Conservation (phyloP, 1,140 invertebrate genomes). For the Euwallacea fornicatus region DNA sequence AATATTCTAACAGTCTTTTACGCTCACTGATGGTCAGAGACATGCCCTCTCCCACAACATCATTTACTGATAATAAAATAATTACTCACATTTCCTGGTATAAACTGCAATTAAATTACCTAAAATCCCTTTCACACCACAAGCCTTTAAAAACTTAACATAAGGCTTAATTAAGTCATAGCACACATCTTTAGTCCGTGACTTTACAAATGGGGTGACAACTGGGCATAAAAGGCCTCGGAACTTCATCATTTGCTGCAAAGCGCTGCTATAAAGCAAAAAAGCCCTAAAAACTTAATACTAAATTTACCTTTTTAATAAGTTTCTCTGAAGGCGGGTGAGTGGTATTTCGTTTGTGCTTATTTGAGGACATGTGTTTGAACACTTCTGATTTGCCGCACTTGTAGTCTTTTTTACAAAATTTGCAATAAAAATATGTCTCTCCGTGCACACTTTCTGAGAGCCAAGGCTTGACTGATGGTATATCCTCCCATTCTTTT, state of each 20-base stretch:
- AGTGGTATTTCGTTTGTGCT: conserved; percentile 44
- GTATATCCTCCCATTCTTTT: conserved; percentile 49
- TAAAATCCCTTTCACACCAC: conserved; percentile 66
- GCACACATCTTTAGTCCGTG: conserved; percentile 55
- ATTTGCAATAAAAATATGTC: conserved; percentile 49
- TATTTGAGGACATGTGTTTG: conserved; percentile 49
- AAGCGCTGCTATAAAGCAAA: neutral
- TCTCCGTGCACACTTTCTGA: conserved; percentile 47
- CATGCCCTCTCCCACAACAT: conserved; percentile 76
- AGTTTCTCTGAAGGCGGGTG: conserved; percentile 36
- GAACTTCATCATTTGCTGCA: conserved; percentile 49
- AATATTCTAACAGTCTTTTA: conserved; percentile 67
- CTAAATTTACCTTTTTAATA: conserved; percentile 36
- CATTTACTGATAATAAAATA: conserved; percentile 63
- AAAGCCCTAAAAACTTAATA: neutral
- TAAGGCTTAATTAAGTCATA: conserved; percentile 62
- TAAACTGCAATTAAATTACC: conserved; percentile 54
- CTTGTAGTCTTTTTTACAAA: conserved; percentile 50
- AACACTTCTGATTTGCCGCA: conserved; percentile 47
- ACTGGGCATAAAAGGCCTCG: conserved; percentile 47
- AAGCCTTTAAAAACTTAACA: conserved; percentile 61
- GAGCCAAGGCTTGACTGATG: conserved; percentile 46
- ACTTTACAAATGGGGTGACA: conserved; percentile 47
- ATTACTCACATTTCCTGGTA: neutral
- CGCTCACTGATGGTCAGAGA: conserved; percentile 69